phyloP scores from a whole-genome alignment of 2,797 vertebrate species.

The Hapalemur alaotrensis region DNA sequence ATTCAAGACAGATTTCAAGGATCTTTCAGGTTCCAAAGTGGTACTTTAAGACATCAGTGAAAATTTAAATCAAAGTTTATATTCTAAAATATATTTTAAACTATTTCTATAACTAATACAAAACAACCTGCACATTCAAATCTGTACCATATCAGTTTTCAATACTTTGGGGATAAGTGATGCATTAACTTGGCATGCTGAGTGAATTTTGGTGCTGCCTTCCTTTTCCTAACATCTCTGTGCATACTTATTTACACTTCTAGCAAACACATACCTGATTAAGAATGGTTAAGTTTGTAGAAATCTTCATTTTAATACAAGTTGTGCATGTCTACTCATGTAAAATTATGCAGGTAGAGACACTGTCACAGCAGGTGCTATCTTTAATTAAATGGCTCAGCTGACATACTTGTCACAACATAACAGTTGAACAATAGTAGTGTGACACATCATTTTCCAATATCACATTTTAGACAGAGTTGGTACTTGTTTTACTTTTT shows the following conservation, averaged over 20 bases:
- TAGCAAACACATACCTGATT: not conserved
- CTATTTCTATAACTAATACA: not conserved
- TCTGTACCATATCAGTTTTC: not conserved
- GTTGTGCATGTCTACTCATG: not conserved
- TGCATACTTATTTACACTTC: not conserved
- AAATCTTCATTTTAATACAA: slow-evolving; percentile 16
- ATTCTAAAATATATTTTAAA: slow-evolving; percentile 20
- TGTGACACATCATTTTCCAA: not conserved
- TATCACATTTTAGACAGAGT: not conserved
- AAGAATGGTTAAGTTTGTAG: not conserved
- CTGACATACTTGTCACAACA: not conserved
- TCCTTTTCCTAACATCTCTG: not conserved
- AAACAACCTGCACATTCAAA: not conserved
- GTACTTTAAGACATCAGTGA: slow-evolving; percentile 30
- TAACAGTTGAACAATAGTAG: not conserved
- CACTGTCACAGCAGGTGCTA: not conserved
- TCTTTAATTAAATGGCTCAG: not conserved
- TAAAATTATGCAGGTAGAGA: not conserved
- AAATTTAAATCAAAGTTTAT: slow-evolving; percentile 2
- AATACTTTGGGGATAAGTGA: not conserved
- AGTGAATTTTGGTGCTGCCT: not conserved
- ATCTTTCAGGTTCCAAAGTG: not conserved
- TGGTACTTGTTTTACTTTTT: not conserved
- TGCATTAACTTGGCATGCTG: not conserved
- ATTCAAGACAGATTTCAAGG: not conserved